Evolutionary conservation across 2,888 invertebrate genomes (phyloP), one percentile per base, ranked within the genome.

Genomic region (Tigriopus californicus): DNA sequence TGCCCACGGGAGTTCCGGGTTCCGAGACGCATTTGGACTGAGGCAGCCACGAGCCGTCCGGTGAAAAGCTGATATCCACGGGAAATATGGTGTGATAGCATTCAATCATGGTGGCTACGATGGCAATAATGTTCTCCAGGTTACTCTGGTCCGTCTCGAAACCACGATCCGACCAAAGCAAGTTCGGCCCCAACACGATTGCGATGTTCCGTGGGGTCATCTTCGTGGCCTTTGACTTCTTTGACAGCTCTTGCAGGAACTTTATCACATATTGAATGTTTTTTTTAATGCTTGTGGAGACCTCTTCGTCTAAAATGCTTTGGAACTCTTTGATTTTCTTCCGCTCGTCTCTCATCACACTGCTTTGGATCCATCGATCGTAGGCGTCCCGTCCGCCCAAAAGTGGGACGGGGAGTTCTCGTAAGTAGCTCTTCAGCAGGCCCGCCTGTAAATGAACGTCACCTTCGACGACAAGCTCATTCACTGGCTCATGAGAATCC

Each of bases 241-340:
- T 20, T 1, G 56, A 18, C 5, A 56, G 46, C 18, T 42, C 22
- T 13, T 42, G 20, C n/a, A 56, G 44, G 24, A 56, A 56, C 33
- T 56, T 56, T 13, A 56, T 46, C 18, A 56, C 18, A 46, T 42
- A 56, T 33, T 56, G 56, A 44, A 46, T 56, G 22, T 56, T 56
- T 22, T 8, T 13, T 5, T 20, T 22, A 12, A 49, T 22, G 12
- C 12, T 15, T 22, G 2, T 22, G 13, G 49, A 22, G 20, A 49
- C 13, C 18, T 54, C 54, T n/a, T 44, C 46, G 6, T 44, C 33
- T 25, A 56, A 46, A 20, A 56, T 44, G 56, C 15, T 15, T 22
- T 24, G 42, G 24, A 56, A 24, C 42, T 56, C 42, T 42, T 15
- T 13, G 8, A 46, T 56, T 25, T 56, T 42, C 15, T 20, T 20